Conservation (phyloP, 2,797 vertebrate species). For the Eleutherodactylus coqui region DNA sequence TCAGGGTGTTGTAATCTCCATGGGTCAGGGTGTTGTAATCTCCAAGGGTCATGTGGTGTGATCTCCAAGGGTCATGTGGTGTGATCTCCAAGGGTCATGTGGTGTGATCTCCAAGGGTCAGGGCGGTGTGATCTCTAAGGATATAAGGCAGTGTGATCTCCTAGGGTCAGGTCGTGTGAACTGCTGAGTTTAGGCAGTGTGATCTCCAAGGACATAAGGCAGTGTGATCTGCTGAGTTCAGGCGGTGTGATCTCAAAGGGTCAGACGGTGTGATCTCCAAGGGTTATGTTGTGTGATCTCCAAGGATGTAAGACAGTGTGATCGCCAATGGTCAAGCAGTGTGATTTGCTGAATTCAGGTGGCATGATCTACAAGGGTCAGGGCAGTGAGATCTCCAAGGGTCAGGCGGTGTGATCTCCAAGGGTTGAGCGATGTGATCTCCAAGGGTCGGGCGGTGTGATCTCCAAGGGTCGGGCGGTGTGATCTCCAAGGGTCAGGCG, state of each 20-base stretch:
- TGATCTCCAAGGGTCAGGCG: no score
- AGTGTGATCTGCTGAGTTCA: background rate
- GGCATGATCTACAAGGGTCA: no score
- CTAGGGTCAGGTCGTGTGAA: background rate
- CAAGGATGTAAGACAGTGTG: background rate
- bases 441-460: background rate
- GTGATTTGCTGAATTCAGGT: no score
- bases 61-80: no score
- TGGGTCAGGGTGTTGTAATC: no score
- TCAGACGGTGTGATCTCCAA: background rate
- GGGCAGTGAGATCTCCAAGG: no score
- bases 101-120: background rate
- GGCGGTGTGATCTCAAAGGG: background rate
- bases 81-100: no score
- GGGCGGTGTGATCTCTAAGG: background rate
- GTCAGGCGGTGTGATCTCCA: no score
- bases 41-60: no score
- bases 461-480: background rate
- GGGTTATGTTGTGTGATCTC: background rate
- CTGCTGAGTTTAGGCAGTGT: background rate
- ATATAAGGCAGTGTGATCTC: background rate
- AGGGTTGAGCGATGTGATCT: no score
- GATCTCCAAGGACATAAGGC: background rate
- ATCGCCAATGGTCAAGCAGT: background rate
- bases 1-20: no score